phyloP scores from a whole-genome alignment of 2,797 vertebrate species.

The Aeoliscus strigatus region DNA sequence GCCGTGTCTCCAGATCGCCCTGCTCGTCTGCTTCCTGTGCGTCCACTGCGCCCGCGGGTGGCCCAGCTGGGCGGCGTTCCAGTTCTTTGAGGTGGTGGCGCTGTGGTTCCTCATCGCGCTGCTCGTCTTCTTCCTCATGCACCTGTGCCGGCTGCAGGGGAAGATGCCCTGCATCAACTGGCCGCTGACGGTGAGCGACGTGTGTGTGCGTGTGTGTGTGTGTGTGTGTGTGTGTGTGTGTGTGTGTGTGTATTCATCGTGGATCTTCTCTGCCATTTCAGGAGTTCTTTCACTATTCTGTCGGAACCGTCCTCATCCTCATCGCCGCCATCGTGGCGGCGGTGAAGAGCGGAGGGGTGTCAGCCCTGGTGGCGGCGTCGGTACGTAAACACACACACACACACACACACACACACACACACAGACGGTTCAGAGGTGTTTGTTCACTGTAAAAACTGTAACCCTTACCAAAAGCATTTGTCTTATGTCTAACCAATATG shows the following conservation, averaged over 20 bases:
- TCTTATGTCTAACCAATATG: too few species aligned
- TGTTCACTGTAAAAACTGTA: too few species aligned
- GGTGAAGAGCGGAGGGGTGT: constrained; percentile 63
- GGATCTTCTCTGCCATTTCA: constrained; percentile 43
- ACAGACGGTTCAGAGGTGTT: too few species aligned
- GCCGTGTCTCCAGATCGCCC: constrained; percentile 69
- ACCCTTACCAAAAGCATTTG: too few species aligned
- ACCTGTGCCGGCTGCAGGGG: constrained; percentile 82
- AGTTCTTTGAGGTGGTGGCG: constrained; percentile 86
- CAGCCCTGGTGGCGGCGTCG: constrained; percentile 79
- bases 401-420: background rate
- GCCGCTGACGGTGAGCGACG: constrained; percentile 82
- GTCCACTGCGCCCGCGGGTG: constrained; percentile 61
- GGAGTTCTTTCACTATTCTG: constrained; percentile 91
- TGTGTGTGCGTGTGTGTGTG: background rate
- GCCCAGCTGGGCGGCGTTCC: constrained; percentile 74
- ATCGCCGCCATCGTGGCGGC: constrained; percentile 85
- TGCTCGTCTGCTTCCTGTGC: constrained; percentile 86
- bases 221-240: background rate
- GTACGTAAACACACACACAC: constrained; percentile 66
- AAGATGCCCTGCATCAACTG: constrained; percentile 89
- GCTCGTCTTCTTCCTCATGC: constrained; percentile 83
- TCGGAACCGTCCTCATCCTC: constrained; percentile 83
- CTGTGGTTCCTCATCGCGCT: constrained; percentile 87
- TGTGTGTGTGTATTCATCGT: background rate